A percentile compares a stretch with the other conserved stretches of the same genome.
Evolutionary conservation across 2,113 vertebrate genomes (phyloP).

Genomic region (Athene noctua): DNA sequence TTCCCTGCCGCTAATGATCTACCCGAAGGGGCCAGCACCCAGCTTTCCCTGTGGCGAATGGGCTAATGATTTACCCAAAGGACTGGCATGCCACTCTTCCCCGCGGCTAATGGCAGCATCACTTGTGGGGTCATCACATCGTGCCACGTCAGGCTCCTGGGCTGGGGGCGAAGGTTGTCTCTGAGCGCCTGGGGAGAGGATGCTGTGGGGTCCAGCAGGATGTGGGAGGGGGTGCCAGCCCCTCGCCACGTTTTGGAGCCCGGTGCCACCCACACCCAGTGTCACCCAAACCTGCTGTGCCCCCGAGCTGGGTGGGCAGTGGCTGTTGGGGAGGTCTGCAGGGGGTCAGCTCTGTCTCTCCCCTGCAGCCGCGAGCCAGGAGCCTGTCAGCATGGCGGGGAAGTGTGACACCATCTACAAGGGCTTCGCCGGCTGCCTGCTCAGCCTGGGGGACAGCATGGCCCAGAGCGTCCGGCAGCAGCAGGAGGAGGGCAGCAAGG

Average conservation of each 20-base stretch:
- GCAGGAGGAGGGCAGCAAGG: constrained; percentile 25
- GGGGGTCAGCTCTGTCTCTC: not conserved
- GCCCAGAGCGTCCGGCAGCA: constrained; percentile 70
- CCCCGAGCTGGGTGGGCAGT: not conserved
- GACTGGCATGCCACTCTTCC: not conserved
- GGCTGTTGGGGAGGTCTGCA: fast-evolving
- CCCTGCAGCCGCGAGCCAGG: constrained; percentile 36
- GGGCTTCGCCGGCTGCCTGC: constrained; percentile 91
- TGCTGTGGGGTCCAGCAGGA: fast-evolving
- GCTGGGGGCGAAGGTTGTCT: not conserved
- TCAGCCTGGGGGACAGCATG: constrained; percentile 91
- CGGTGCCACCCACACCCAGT: not conserved
- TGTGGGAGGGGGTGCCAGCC: not conserved
- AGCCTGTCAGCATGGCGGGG: constrained; percentile 64
- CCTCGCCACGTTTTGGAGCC: fast-evolving
- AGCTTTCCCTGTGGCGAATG: too few species aligned
- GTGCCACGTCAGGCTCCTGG: fast-evolving
- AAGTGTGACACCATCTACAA: constrained; percentile 92
- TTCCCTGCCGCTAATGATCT: too few species aligned
- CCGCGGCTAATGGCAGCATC: not conserved
- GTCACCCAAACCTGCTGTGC: fast-evolving
- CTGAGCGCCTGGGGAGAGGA: fast-evolving
- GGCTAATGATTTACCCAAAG: not conserved
- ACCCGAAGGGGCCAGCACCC: too few species aligned
- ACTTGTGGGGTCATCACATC: fast-evolving